Conservation (phyloP, 1,140 invertebrate species). For the Metaphire vulgaris region DNA sequence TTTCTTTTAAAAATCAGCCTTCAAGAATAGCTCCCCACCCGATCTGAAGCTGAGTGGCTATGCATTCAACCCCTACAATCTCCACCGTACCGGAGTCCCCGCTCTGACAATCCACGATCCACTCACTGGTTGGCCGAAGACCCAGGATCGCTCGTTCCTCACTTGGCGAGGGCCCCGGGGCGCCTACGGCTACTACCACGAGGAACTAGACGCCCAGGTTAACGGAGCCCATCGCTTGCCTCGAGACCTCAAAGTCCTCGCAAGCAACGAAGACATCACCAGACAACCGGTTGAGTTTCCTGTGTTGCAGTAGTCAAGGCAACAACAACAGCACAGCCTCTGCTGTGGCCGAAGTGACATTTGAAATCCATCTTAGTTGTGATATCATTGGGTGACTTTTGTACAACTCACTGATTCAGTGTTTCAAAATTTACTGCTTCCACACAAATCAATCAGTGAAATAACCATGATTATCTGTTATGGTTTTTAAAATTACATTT, state of each 20-base stretch:
- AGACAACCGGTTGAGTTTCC: conserved; percentile 26
- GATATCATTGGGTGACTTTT: no score
- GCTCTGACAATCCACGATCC: conserved; percentile 26
- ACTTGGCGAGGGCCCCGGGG: conserved; percentile 21
- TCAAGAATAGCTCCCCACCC: conserved; percentile 19
- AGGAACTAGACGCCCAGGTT: conserved; percentile 29
- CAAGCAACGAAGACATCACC: conserved; percentile 24
- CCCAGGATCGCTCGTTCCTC: conserved; percentile 22
- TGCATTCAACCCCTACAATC: conserved; percentile 30
- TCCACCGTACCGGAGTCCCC: conserved; percentile 28
- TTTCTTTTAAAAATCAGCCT: no score
- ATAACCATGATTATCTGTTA: no score
- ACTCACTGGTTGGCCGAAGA: conserved; percentile 27
- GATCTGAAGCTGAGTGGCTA: conserved; percentile 29
- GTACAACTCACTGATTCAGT: no score
- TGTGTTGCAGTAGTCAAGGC: conserved; percentile 17
- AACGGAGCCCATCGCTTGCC: conserved; percentile 28
- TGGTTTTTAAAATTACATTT: no score
- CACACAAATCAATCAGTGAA: no score
- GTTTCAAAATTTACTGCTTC: no score
- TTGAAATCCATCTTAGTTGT: no score
- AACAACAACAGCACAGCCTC: no score
- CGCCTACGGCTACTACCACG: conserved; percentile 30
- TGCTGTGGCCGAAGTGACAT: no score
- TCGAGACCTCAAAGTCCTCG: conserved; percentile 21